Conservation (phyloP, 2,113 vertebrate species). For the Pachyramphus minor region DNA sequence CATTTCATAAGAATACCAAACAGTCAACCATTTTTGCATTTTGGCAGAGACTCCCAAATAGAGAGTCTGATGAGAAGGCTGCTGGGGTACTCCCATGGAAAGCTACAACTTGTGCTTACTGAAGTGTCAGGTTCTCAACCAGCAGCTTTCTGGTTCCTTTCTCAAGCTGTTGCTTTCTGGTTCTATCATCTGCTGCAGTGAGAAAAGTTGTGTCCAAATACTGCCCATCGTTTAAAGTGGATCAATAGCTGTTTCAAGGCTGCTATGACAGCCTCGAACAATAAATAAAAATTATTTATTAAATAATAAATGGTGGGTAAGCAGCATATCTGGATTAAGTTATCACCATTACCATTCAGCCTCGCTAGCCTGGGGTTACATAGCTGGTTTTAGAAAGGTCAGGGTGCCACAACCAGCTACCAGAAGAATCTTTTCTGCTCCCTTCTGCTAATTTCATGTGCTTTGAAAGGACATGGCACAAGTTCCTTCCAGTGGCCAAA, state of each 20-base stretch:
- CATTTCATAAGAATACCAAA: not conserved
- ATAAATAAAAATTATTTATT: too few species aligned
- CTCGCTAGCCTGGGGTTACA: not conserved
- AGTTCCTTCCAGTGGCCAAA: not conserved
- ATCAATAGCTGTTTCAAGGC: not conserved
- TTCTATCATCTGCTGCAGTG: not conserved
- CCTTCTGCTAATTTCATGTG: not conserved
- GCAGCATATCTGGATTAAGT: not conserved
- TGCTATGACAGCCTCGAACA: too few species aligned
- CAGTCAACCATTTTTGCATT: not conserved
- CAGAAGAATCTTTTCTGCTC: not conserved
- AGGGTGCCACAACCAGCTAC: not conserved
- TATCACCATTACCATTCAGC: not conserved
- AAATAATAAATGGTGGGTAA: not conserved
- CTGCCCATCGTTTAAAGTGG: not conserved
- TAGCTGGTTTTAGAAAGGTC: not conserved
- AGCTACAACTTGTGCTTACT: not conserved
- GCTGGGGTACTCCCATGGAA: accelerated
- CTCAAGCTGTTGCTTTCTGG: not conserved
- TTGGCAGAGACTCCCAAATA: not conserved
- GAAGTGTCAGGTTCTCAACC: not conserved
- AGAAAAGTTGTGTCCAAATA: not conserved
- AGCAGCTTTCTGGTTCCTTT: too few species aligned
- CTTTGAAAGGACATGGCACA: not conserved
- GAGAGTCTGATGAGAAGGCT: not conserved